Conservation (phyloP, 1,140 invertebrate genomes). For the Drosophila kurseongensis region DNA sequence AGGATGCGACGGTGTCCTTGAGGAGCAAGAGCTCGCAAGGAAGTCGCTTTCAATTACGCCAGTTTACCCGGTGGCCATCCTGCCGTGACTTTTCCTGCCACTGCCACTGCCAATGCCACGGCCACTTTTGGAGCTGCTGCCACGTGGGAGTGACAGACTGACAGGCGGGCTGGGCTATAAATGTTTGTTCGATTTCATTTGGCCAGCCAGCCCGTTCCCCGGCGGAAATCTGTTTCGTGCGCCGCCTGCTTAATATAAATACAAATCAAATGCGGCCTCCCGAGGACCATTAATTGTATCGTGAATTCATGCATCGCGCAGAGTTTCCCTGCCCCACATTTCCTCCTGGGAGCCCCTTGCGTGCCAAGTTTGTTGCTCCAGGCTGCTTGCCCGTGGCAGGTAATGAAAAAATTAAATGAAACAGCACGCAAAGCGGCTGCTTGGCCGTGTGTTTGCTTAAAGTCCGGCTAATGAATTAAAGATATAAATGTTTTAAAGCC, state of each 20-base stretch:
- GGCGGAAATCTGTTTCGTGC: conserved; percentile 60
- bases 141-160: conserved; percentile 40
- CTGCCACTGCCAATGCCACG: conserved; percentile 48
- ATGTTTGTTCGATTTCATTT: conserved; percentile 77
- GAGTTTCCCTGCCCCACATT: conserved; percentile 22
- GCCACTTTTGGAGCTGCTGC: conserved; percentile 20
- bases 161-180: conserved; percentile 51
- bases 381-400: conserved; percentile 14
- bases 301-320: conserved; percentile 45
- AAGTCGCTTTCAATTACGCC: conserved; percentile 77
- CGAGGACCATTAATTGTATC: conserved; percentile 71
- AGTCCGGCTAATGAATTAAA: conserved; percentile 46
- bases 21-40: conserved; percentile 40
- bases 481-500: conserved; percentile 37
- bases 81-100: conserved; percentile 62
- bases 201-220: conserved; percentile 28
- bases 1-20: conserved; percentile 59
- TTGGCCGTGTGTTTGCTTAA: not conserved
- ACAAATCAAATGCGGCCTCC: conserved; percentile 68
- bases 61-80: conserved; percentile 60
- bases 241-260: conserved; percentile 59
- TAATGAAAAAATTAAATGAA: conserved; percentile 79
- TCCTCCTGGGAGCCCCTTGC: conserved; percentile 38
- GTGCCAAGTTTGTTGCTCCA: conserved; percentile 58
- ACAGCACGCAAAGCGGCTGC: conserved; percentile 56